These are phyloP conservation scores for Phyllopteryx taeniolatus DNA, from an alignment of 2,113 vertebrate species.

Conservation along the genomic window DNA sequence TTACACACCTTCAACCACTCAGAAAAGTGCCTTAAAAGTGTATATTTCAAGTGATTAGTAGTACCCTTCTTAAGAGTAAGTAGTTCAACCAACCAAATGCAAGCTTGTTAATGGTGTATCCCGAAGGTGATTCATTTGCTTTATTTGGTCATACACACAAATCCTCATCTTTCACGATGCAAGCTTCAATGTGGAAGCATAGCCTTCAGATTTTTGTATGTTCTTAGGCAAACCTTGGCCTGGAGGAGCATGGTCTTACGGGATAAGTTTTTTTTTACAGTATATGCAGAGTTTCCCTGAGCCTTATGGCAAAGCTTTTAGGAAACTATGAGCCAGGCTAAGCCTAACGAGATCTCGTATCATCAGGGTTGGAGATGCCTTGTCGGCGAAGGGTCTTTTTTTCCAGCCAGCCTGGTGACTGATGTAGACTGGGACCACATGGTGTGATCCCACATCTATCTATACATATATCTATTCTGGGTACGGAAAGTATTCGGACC, in stretches of 20 bases:
- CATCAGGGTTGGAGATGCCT: constrained; percentile 4
- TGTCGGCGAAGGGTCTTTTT: constrained; percentile 33
- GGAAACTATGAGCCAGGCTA: not conserved
- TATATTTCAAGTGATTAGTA: not conserved
- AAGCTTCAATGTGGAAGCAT: not conserved
- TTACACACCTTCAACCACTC: not conserved
- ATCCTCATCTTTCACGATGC: constrained; percentile 1
- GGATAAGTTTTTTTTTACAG: not conserved
- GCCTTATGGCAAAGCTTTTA: not conserved
- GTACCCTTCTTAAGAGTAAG: not conserved
- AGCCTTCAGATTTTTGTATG: not conserved
- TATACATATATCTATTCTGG: not conserved
- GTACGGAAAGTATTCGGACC: no score
- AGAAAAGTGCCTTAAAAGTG: not conserved
- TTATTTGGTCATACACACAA: not conserved
- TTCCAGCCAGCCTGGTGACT: constrained; percentile 35
- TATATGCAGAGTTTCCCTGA: not conserved
- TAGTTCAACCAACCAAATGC: not conserved
- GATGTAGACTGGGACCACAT: not conserved
- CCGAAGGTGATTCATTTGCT: constrained; percentile 5
- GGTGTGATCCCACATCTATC: constrained; percentile 51
- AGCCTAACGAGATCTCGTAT: not conserved
- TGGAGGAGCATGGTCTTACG: not conserved
- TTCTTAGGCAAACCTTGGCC: not conserved
- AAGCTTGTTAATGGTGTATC: constrained; percentile 1